phyloP scores from a whole-genome alignment of 2,113 vertebrate genomes.

The Upupa epops region DNA sequence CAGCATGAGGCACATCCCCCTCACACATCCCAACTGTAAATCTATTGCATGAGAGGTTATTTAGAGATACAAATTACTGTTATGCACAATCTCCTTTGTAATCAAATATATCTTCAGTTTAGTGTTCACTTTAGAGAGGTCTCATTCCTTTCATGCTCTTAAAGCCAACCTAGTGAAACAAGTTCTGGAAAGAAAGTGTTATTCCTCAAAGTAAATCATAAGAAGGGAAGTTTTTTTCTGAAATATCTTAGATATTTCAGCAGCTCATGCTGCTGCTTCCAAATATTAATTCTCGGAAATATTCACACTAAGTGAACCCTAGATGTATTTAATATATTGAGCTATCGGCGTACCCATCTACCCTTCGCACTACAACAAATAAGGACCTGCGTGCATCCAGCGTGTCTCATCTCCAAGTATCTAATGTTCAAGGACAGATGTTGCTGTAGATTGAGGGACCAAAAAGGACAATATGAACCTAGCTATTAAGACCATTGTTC shows the following conservation, averaged over 20 bases:
- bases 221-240: background rate
- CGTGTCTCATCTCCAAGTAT: background rate
- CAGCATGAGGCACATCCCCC: background rate
- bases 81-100: slow-evolving; percentile 45
- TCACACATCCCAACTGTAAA: slow-evolving; percentile 37
- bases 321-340: background rate
- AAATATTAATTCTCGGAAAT: slow-evolving; percentile 5
- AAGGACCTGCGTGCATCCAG: background rate
- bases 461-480: background rate
- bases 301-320: background rate
- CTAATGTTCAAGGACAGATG: background rate
- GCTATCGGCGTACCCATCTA: background rate
- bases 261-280: background rate
- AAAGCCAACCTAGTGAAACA: slow-evolving; percentile 53
- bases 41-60: slow-evolving; percentile 40
- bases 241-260: slow-evolving; percentile 23
- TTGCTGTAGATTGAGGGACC: background rate
- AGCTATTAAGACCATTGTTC: background rate
- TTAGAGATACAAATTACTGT: slow-evolving; percentile 57
- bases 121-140: slow-evolving; percentile 31
- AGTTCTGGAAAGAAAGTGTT: background rate
- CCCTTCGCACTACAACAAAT: background rate
- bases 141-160: slow-evolving; percentile 46
- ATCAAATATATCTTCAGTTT: slow-evolving; percentile 61
- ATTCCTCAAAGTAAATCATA: slow-evolving; percentile 25